Evolutionary conservation across 64 coral and sea anemone genomes (phyloP).

Genomic region (Acropora yongei): DNA sequence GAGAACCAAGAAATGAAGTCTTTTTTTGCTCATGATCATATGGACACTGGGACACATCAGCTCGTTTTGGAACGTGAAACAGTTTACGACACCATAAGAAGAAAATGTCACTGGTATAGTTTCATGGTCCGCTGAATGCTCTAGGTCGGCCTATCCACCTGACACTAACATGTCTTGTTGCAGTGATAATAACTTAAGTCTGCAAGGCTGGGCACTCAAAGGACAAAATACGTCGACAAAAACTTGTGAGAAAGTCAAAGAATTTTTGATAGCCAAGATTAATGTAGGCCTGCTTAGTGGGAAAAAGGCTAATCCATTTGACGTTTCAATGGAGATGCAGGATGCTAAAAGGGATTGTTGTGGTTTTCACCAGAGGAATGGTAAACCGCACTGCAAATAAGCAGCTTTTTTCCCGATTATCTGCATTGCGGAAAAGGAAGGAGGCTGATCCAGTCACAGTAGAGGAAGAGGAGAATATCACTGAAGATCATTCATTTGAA

Average conservation of each 20-base stretch:
- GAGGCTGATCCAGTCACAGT: neutral
- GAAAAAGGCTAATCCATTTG: constrained; percentile 9
- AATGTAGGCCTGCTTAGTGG: constrained; percentile 9
- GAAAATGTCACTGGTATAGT: constrained; percentile 1
- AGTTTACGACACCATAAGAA: constrained; percentile 20
- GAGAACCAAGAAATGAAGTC: neutral
- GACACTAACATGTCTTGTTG: too few relatives aligned
- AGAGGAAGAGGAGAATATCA: neutral
- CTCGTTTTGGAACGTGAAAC: neutral
- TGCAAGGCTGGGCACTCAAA: neutral
- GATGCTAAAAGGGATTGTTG: neutral
- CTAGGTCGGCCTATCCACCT: too few relatives aligned
- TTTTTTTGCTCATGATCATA: constrained; percentile 12
- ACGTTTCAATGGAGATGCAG: constrained; percentile 51
- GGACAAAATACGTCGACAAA: neutral
- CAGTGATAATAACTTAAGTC: neutral
- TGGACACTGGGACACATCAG: constrained; percentile 14
- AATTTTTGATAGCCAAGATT: constrained; percentile 31
- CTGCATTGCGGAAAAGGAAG: neutral
- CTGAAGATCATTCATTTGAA: neutral
- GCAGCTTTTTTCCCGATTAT: constrained; percentile 41
- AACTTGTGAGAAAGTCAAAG: constrained; percentile 7
- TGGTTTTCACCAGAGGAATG: constrained; percentile 34
- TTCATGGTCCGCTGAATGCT: neutral
- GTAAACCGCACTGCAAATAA: constrained; percentile 39